Evolutionary conservation across 2,888 invertebrate genomes (phyloP), one percentile per base, ranked within the genome.

Genomic region (Sussaba pulchella): DNA sequence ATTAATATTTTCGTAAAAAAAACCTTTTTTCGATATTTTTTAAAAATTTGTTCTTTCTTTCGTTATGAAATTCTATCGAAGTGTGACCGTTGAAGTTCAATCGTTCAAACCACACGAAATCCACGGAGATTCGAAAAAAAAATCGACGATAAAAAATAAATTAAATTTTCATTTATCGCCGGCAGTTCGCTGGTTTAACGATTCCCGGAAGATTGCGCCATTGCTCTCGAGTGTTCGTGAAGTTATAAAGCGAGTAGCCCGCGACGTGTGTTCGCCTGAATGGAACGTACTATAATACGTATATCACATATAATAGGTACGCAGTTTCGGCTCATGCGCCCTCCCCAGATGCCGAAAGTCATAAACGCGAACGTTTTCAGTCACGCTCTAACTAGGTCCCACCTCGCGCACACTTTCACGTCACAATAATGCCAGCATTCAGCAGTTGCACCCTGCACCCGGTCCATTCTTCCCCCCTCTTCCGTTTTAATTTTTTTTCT

Each of bases 381-480:
- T 84, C 67, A 82, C 81, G 83, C 82, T 82, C 85, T 87, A 88
- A 88, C 87, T 86, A 88, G 86, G 73, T 84, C 82, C 77, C 83
- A 81, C 36, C 69, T n/a, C 72, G 67, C 72, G 63, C 69, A 39
- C 75, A 78, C 85, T 78, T 82, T 82, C 71, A 71, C 83, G 80
- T 86, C 78, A 84, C 69, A 73, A 81, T 84, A 86, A 85, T 86
- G 86, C 78, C 66, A 66, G 83, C 85, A 86, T 86, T 86, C 86
- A 88, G 83, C 26, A 76, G 73, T 64, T 64, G 69, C 64, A 59
- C 77, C 72, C 54, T 54, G 52, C 69, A 43, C 77, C 64, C 72
- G 50, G 66, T 67, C 76, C 81, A 77, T 81, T 81, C 73, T 59
- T 39, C 12, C 41, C n/a, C 9, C 57, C 36, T 31, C 9, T 9